Percentiles rank a stretch among this genome's conserved stretches.
phyloP scores from a whole-genome alignment of 2,888 invertebrate genomes.

The Drosophila parthenogenetica region DNA sequence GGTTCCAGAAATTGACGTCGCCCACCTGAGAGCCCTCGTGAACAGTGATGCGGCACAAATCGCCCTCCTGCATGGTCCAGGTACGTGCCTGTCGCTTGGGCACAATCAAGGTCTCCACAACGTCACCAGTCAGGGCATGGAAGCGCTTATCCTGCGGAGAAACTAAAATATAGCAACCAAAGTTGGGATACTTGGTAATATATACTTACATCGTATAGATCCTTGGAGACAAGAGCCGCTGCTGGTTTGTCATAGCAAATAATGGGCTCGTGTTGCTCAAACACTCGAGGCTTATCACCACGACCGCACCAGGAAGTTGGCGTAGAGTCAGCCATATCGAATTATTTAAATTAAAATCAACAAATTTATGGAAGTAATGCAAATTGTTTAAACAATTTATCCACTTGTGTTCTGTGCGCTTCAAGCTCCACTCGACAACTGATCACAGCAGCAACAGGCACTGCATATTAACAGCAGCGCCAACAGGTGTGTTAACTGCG shows the following conservation, averaged over 20 bases:
- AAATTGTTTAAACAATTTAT: neutral
- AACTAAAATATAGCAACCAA: neutral
- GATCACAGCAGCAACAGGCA: slow-evolving; percentile 14
- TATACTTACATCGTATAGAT: slow-evolving; percentile 78
- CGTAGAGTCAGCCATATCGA: slow-evolving; percentile 43
- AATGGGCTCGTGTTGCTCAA: slow-evolving; percentile 75
- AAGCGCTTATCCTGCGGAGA: slow-evolving; percentile 73
- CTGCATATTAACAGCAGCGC: neutral
- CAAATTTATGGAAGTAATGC: slow-evolving; percentile 1
- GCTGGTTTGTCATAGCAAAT: slow-evolving; percentile 84
- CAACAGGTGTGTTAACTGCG: slow-evolving; percentile 16
- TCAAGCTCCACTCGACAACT: slow-evolving; percentile 22
- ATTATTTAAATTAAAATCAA: neutral
- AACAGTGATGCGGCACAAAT: slow-evolving; percentile 85
- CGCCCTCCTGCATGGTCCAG: slow-evolving; percentile 84
- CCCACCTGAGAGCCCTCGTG: slow-evolving; percentile 86
- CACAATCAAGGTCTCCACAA: slow-evolving; percentile 79
- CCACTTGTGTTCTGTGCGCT: neutral
- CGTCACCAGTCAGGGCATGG: slow-evolving; percentile 76
- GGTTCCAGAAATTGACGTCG: slow-evolving; percentile 86
- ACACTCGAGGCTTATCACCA: slow-evolving; percentile 75
- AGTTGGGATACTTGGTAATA: too few relatives aligned
- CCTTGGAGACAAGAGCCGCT: slow-evolving; percentile 77
- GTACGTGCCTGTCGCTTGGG: slow-evolving; percentile 84
- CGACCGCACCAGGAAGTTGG: slow-evolving; percentile 82